Conservation (phyloP, 2,797 vertebrate genomes). For the Cryptoblepharus egeriae region DNA sequence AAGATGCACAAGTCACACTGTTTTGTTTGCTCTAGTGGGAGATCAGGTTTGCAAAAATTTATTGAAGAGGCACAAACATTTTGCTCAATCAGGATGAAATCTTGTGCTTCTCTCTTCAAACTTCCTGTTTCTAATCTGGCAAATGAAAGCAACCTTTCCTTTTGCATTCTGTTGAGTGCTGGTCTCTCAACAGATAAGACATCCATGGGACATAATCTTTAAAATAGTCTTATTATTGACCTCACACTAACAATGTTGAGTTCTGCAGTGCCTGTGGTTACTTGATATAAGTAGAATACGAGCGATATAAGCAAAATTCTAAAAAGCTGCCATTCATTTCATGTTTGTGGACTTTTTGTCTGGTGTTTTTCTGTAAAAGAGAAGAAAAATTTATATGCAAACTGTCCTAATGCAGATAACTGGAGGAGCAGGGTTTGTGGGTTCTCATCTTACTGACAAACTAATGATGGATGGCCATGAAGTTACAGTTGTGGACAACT, state of each 20-base stretch:
- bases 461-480: conserved; percentile 99
- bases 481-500: conserved; percentile 99
- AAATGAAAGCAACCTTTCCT: neutral
- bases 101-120: neutral
- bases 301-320: conserved; percentile 52
- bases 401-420: conserved; percentile 81
- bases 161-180: neutral
- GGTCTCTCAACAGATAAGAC: too few relatives aligned
- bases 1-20: neutral
- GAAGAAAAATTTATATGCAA: conserved; percentile 69
- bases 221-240: neutral
- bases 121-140: neutral
- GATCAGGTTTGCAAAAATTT: neutral
- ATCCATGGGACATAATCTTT: neutral
- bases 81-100: neutral
- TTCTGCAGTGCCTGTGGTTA: neutral
- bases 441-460: conserved; percentile 98
- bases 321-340: conserved; percentile 58
- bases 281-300: neutral
- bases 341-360: conserved; percentile 75
- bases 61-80: neutral
- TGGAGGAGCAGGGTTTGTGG: conserved; percentile 97
- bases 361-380: conserved; percentile 72
- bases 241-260: neutral
- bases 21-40: neutral